Percentiles rank a stretch among this genome's conserved stretches.
These are phyloP conservation scores for Notoglanidium macrostoma DNA, from an alignment of 2,797 vertebrate species.

Conservation along the genomic window DNA sequence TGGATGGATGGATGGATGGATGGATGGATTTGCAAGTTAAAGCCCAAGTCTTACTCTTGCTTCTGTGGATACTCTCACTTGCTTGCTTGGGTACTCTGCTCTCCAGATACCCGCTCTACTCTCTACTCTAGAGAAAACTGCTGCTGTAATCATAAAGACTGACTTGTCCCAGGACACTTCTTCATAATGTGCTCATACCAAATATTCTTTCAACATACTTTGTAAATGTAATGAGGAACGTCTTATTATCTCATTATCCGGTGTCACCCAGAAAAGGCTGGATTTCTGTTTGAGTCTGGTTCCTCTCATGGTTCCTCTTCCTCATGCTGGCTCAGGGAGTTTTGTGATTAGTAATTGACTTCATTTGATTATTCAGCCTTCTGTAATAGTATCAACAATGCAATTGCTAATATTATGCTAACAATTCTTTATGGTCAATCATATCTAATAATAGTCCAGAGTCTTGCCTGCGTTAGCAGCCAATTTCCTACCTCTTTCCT, in stretches of 20 bases:
- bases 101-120: no score
- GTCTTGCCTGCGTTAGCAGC: background rate
- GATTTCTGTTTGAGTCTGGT: background rate
- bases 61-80: background rate
- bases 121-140: background rate
- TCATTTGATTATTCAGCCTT: background rate
- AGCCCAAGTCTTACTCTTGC: background rate
- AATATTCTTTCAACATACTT: background rate
- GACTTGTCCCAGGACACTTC: background rate
- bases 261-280: background rate
- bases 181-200: background rate
- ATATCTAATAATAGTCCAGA: background rate
- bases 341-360: background rate
- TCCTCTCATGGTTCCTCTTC: background rate
- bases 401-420: background rate
- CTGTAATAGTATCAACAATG: background rate
- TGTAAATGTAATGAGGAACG: background rate
- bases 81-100: no score
- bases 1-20: no score
- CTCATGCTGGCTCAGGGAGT: background rate
- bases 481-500: slow-evolving; percentile 14
- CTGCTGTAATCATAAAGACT: background rate
- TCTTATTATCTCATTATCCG: background rate
- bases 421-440: background rate
- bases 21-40: background rate